Conservation (phyloP, 1,140 invertebrate genomes). For the Drosophila grimshawi region DNA sequence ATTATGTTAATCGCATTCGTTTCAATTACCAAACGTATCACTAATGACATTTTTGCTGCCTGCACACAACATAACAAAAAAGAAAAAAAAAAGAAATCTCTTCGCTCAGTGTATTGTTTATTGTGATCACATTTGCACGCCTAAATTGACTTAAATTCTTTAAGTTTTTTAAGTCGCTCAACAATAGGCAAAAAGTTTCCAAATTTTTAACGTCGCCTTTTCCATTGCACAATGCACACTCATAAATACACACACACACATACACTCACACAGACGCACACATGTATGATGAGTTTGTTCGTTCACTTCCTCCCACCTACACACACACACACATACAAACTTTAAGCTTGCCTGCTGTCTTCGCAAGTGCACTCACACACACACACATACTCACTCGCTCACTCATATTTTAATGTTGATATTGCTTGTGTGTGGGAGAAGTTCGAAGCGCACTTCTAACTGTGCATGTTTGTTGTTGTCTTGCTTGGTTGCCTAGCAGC, state of each 20-base stretch:
- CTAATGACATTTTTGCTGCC: conserved; percentile 48
- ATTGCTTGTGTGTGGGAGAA: conserved; percentile 29
- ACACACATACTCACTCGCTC: conserved; percentile 1
- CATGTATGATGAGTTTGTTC: conserved; percentile 4
- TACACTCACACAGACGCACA: conserved; percentile 6
- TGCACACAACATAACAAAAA: conserved; percentile 16
- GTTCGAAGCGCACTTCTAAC: conserved; percentile 47
- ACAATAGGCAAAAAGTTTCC: conserved; percentile 45
- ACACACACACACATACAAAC: background rate
- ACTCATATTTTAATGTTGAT: conserved; percentile 27
- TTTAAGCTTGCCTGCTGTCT: conserved; percentile 29
- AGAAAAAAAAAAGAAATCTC: conserved; percentile 23
- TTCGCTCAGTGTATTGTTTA: background rate
- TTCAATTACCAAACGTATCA: conserved; percentile 64
- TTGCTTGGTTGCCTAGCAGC: conserved; percentile 63
- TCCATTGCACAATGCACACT: conserved; percentile 53
- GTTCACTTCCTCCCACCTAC: conserved; percentile 38
- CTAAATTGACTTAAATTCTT: conserved; percentile 53
- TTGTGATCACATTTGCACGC: conserved; percentile 37
- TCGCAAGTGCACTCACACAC: conserved; percentile 34
- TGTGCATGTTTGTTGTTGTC: conserved; percentile 38
- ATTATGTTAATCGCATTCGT: conserved; percentile 83
- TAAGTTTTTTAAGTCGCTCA: conserved; percentile 28
- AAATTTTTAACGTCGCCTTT: conserved; percentile 35
- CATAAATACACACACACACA: background rate